Conservation (phyloP, 2,797 vertebrate species). For the Sebastolobus altivelis region DNA sequence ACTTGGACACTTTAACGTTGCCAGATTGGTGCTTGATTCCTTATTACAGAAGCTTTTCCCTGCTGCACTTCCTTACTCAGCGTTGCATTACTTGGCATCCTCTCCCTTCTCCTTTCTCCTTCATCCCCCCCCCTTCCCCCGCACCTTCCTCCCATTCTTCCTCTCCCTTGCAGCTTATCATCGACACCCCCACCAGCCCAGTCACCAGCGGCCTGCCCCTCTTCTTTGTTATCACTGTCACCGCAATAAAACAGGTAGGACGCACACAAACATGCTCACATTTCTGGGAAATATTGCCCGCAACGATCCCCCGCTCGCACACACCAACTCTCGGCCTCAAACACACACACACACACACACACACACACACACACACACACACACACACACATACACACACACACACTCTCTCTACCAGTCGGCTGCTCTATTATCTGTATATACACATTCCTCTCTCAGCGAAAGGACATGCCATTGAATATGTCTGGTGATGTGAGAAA, state of each 20-base stretch:
- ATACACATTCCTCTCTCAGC: constrained; percentile 74
- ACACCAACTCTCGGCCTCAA: constrained; percentile 11
- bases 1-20: constrained; percentile 5
- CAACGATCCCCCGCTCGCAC: background rate
- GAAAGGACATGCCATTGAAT: constrained; percentile 79
- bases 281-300: constrained; percentile 46
- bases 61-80: constrained; percentile 52
- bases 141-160: constrained; percentile 23
- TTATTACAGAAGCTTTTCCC: constrained; percentile 27
- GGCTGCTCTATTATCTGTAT: constrained; percentile 66
- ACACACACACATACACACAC: constrained; percentile 24
- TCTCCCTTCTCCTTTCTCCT: constrained; percentile 19
- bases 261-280: constrained; percentile 44
- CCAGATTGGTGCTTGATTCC: constrained; percentile 10
- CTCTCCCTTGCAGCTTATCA: constrained; percentile 89
- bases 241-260: constrained; percentile 96
- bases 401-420: constrained; percentile 31
- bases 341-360: background rate
- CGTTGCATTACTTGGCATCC: constrained; percentile 48
- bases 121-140: background rate
- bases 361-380: constrained; percentile 30
- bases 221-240: constrained; percentile 98
- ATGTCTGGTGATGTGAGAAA: constrained; percentile 85
- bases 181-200: constrained; percentile 98
- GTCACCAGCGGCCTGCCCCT: constrained; percentile 96